These are phyloP conservation scores for Oncopeltus fasciatus DNA, from an alignment of 1,140 invertebrate species.

Conservation along the genomic window DNA sequence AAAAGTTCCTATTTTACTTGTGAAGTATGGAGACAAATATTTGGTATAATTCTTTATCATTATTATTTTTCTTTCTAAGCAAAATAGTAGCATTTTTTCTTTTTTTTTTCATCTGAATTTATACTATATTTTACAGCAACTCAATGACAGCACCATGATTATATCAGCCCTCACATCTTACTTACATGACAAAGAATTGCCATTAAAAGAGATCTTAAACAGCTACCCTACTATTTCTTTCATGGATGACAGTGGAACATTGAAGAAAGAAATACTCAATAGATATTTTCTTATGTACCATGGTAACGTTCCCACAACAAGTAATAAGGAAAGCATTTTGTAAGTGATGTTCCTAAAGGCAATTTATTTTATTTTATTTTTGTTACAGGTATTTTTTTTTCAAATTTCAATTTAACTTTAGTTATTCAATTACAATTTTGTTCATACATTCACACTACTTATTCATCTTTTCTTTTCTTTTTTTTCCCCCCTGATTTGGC, in stretches of 20 bases:
- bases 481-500: no score
- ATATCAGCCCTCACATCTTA: constrained; percentile 74
- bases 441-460: no score
- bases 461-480: no score
- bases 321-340: constrained; percentile 43
- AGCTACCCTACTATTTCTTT: constrained; percentile 67
- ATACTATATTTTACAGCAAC: constrained; percentile 39
- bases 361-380: background rate
- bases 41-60: constrained; percentile 34
- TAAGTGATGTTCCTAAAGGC: constrained; percentile 32
- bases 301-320: constrained; percentile 37
- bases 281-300: constrained; percentile 89
- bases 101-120: background rate
- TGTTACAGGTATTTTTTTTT: no score
- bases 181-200: constrained; percentile 45
- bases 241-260: constrained; percentile 49
- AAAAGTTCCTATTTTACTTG: constrained; percentile 90
- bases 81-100: background rate
- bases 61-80: background rate
- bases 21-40: constrained; percentile 53
- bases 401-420: no score
- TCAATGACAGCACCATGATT: constrained; percentile 89
- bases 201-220: constrained; percentile 53
- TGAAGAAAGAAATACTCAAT: constrained; percentile 71
- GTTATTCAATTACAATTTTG: no score